Base-by-base conservation (phyloP, 37 sponge, comb jelly and placozoan species). In the Oopsacas minuta region DNA sequence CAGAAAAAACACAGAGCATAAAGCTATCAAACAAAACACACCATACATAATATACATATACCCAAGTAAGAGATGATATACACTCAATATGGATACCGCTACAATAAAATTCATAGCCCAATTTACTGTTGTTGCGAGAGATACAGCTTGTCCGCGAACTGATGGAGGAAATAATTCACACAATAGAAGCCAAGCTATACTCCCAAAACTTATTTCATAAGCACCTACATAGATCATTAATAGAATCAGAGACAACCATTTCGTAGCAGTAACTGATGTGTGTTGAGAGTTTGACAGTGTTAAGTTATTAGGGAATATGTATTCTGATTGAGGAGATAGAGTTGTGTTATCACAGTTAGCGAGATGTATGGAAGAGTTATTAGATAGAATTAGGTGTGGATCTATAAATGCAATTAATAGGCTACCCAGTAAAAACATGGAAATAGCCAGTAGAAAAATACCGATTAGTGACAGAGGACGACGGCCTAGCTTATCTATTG, bases 401-500 rank as follows among this genome's bases (percentile, higher is more conserved):
- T 61, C 75, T 61, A 61, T n/a, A 61, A 61, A 61, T 3, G 22
- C 75, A 61, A 61, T 12, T 10, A 34, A 61, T 10, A 61, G 17
- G 28, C 28, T 3, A n/a, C 75, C 75, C 28, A 61, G 75, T 5
- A 12, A n/a, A 32, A 61, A 34, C 75, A 61, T 61, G 28, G 75
- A 61, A n/a, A 61, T 25, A 61, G 75, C 75, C 20, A 61, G 75
- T 32, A 61, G 20, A n/a, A 34, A 61, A 3, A 12, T 12, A 3
- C 75, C 75, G 7, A 61, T 61, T 5, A 91, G 85, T 23, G 87
- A 49, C 0, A 91, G 88, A 37, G 87, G 87, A 17, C 92, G 85
- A 15, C 92, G 81, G 25, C 90, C 88, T 30, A 86, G 37, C 36
- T 82, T 82, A 82, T 91, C 92, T 15, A 91, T 83, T 5, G 86